Evolutionary conservation across 2,888 invertebrate species (phyloP).

Genomic region (Panopea generosa): DNA sequence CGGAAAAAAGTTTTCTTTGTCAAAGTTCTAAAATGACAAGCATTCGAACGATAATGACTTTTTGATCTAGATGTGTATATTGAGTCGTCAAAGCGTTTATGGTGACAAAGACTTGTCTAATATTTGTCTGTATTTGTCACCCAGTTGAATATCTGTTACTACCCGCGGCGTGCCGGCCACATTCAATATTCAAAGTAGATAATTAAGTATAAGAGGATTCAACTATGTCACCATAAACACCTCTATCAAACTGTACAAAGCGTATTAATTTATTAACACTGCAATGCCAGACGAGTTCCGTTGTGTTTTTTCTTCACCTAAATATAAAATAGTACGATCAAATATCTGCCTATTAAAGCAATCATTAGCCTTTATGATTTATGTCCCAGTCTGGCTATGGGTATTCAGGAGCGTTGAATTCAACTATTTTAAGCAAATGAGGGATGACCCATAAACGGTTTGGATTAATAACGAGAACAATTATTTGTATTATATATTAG

Average conservation of each 20-base stretch:
- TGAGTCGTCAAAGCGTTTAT: conserved; percentile 3
- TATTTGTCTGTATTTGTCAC: conserved; percentile 11
- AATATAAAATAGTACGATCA: too few relatives aligned
- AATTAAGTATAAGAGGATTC: too few relatives aligned
- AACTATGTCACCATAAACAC: too few relatives aligned
- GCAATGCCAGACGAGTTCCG: too few relatives aligned
- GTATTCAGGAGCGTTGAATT: conserved; percentile 26
- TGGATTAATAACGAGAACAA: conserved; percentile 38
- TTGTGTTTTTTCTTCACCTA: too few relatives aligned
- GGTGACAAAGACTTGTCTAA: conserved; percentile 12
- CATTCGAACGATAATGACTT: conserved; percentile 50
- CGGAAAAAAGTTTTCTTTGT: conserved; percentile 37
- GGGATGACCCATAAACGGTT: conserved; percentile 29
- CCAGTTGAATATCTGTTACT: too few relatives aligned
- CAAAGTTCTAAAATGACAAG: conserved; percentile 21
- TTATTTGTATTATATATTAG: too few relatives aligned
- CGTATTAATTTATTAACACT: too few relatives aligned
- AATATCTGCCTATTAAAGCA: too few relatives aligned
- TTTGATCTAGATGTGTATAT: conserved; percentile 49
- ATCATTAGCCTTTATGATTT: conserved; percentile 29
- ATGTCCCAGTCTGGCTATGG: conserved; percentile 19
- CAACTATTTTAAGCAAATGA: conserved; percentile 35
- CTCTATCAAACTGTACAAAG: too few relatives aligned
- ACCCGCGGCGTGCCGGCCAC: too few relatives aligned
- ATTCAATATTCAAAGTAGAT: too few relatives aligned